Base-by-base conservation (phyloP, 1,140 invertebrate genomes). In the Ditylenchus dipsaci region DNA sequence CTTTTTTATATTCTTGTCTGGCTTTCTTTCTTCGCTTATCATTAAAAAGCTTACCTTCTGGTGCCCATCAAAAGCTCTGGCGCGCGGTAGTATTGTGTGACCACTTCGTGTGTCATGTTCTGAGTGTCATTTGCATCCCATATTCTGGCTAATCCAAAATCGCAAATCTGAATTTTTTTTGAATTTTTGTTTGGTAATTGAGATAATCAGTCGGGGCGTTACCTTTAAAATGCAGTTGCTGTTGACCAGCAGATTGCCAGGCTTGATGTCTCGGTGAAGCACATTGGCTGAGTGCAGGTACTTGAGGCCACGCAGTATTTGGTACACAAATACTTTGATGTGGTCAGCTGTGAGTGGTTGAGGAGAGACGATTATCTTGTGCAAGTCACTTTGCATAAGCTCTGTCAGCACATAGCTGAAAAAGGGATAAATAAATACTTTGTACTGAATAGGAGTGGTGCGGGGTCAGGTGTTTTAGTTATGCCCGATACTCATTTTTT, bases 271-370 rank as follows among this genome's bases (percentile, higher is more conserved):
- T 83, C 95, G 88, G 86, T 98, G 95, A 57, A 98, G 87, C 83
- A 98, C 96, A 80, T 91, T 88, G 26, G 95, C 93, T 61, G 94
- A 96, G 86, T 97, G 95, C 71, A 97, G 87, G 87, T 97, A 98
- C 85, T 97, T 97, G 73, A 97, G 87, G 80, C 92, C 95, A 88
- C 95, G 89, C 78, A 98, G 89, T 85, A 98, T 97, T 88, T 99
- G 95, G 86, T 99, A 99, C 72, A 98, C 91, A 89, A 99, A 99
- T 85, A 99, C 93, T 89, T 99, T 98, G 85, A 98, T 95, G 88
- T 99, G 95, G 87, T 98, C 95, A 17, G 92, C 89, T 76, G 93
- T 95, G 63, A 98, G 89, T 81, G 94, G 91, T 87, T 98, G 95
- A 65, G 93, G 93, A 73, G 93, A 97, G 72, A 97, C 95, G 84